These are phyloP conservation scores for Itoplectis maculator DNA, from an alignment of 2,888 invertebrate genomes.

Conservation along the genomic window DNA sequence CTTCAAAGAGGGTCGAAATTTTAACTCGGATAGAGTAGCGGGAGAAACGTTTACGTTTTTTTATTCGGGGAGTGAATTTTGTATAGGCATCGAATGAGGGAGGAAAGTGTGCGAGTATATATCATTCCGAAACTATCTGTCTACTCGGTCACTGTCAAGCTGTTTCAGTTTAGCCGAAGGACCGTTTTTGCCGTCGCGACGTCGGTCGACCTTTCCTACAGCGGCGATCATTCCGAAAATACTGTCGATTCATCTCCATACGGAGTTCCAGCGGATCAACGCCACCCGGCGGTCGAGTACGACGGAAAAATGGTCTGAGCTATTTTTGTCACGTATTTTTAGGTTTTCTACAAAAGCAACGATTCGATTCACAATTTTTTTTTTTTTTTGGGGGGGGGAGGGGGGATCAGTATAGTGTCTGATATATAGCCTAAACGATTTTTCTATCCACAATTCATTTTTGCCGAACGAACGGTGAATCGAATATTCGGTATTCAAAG, in stretches of 20 bases:
- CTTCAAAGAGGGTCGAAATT: no score
- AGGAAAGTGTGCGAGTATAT: constrained; percentile 49
- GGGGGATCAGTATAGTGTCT: background rate
- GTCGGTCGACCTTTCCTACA: constrained; percentile 21
- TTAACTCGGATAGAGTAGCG: background rate
- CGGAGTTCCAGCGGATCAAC: constrained; percentile 30
- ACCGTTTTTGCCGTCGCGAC: constrained; percentile 45
- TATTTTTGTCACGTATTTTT: constrained; percentile 42
- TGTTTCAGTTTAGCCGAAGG: constrained; percentile 41
- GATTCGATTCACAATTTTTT: constrained; percentile 10
- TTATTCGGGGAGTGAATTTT: background rate
- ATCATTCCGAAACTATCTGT: constrained; percentile 69
- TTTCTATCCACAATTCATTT: no score
- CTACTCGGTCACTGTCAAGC: constrained; percentile 70
- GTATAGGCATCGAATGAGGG: constrained; percentile 32
- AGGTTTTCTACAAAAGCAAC: background rate
- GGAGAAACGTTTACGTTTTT: background rate
- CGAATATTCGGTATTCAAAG: no score
- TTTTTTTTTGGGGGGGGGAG: background rate
- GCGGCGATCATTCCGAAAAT: constrained; percentile 44
- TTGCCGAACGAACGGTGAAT: no score
- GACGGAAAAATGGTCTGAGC: background rate
- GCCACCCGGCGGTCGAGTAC: constrained; percentile 1
- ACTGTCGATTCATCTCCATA: constrained; percentile 51
- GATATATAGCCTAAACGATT: background rate